phyloP scores from a whole-genome alignment of 1,140 invertebrate species.

The Apis cerana region DNA sequence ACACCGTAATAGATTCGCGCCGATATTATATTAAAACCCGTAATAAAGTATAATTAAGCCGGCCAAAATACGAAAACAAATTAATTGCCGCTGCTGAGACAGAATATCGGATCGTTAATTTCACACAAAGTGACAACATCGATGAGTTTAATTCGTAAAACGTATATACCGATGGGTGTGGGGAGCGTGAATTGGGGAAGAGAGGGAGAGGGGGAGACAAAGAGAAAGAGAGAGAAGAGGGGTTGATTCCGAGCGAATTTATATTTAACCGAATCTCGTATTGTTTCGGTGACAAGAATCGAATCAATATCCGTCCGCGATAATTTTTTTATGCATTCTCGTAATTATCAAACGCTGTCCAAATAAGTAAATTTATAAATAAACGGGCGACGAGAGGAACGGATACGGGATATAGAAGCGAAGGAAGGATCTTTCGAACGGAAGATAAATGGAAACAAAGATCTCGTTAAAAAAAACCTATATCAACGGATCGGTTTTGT shows the following conservation, averaged over 20 bases:
- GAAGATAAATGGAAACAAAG: neutral
- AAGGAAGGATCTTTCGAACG: neutral
- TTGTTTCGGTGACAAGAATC: conserved; percentile 28
- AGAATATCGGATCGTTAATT: conserved; percentile 37
- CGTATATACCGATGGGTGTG: neutral
- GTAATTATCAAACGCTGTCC: neutral
- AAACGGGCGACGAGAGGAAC: conserved; percentile 20
- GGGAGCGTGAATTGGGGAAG: too few relatives aligned
- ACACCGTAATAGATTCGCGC: conserved; percentile 10
- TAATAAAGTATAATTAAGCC: conserved; percentile 31
- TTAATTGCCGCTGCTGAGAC: conserved; percentile 26
- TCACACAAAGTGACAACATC: conserved; percentile 27
- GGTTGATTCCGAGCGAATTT: conserved; percentile 7
- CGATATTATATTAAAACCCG: conserved; percentile 31
- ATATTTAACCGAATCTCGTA: conserved; percentile 11
- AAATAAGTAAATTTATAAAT: conserved; percentile 27
- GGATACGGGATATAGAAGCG: neutral
- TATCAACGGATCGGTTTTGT: neutral
- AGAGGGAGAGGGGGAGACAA: too few relatives aligned
- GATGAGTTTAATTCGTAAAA: conserved; percentile 24
- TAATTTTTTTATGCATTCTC: conserved; percentile 21
- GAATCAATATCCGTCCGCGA: conserved; percentile 23
- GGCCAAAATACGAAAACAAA: conserved; percentile 25
- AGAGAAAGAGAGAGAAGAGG: too few relatives aligned
- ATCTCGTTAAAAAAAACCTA: neutral